Conservation (phyloP, 2,888 invertebrate species). For the Hymenopus coronatus region DNA sequence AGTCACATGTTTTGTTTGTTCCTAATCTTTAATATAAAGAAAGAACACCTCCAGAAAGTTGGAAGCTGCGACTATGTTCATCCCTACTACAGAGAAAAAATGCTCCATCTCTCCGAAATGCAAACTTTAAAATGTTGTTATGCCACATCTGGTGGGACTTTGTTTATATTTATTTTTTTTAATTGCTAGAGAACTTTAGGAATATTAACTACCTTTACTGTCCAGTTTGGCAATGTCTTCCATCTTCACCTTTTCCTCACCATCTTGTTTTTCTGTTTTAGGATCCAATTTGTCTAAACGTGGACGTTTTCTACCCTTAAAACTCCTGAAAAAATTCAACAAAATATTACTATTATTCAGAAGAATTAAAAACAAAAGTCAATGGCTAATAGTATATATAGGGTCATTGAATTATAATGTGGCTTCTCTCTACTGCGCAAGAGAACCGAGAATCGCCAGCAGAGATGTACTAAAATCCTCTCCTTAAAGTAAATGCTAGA, state of each 20-base stretch:
- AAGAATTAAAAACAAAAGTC: too few species aligned
- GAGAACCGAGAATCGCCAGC: too few species aligned
- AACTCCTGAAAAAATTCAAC: constrained; percentile 28
- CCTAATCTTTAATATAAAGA: not conserved
- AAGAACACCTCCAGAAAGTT: not conserved
- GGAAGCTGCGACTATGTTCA: not conserved
- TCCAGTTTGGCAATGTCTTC: constrained; percentile 47
- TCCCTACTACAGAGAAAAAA: not conserved
- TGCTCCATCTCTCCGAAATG: not conserved
- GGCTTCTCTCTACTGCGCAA: too few species aligned
- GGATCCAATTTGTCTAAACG: constrained; percentile 61
- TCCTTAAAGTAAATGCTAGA: too few species aligned
- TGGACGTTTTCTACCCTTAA: constrained; percentile 63
- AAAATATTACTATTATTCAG: too few species aligned
- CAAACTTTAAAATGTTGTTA: constrained; percentile 7
- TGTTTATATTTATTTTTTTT: not conserved
- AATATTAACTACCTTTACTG: constrained; percentile 43
- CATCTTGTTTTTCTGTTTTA: constrained; percentile 40
- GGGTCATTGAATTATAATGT: too few species aligned
- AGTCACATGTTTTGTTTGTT: not conserved
- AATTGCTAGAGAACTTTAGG: not conserved
- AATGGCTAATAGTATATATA: too few species aligned
- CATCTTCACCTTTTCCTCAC: constrained; percentile 49
- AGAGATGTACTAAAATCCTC: too few species aligned
- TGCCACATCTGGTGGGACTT: not conserved